phyloP scores from a whole-genome alignment of 2,888 invertebrate genomes.

The Eristalis pertinax region DNA sequence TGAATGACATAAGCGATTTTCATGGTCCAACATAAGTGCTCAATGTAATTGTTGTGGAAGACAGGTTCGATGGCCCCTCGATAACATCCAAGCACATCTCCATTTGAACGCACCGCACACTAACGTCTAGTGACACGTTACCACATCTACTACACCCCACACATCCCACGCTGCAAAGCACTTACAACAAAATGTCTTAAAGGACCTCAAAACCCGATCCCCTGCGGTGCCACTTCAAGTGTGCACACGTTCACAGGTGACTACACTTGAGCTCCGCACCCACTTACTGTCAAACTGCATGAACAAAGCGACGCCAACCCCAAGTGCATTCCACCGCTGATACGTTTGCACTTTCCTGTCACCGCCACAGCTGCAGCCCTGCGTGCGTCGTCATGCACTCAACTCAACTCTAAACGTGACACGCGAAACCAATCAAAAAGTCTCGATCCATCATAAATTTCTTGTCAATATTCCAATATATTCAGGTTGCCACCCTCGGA shows the following conservation, averaged over 20 bases:
- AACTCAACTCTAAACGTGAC: slow-evolving; percentile 20
- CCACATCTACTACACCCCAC: not conserved
- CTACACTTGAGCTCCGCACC: not conserved
- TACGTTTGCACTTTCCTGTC: not conserved
- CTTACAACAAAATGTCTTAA: not conserved
- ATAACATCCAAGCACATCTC: too few relatives aligned
- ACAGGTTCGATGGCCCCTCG: too few relatives aligned
- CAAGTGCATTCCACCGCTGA: not conserved
- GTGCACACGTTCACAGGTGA: not conserved
- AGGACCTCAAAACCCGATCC: not conserved
- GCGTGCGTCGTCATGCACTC: not conserved
- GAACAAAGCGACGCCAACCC: not conserved
- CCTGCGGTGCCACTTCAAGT: not conserved
- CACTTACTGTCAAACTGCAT: not conserved
- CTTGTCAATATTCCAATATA: slow-evolving; percentile 52
- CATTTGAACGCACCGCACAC: too few relatives aligned
- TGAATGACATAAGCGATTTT: too few relatives aligned
- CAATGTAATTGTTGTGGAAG: too few relatives aligned
- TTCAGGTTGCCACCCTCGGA: slow-evolving; percentile 31
- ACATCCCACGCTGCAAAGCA: not conserved
- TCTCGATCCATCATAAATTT: slow-evolving; percentile 55
- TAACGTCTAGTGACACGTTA: too few relatives aligned
- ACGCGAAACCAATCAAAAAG: slow-evolving; percentile 59
- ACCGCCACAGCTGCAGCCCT: not conserved
- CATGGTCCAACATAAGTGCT: too few relatives aligned